phyloP scores from a whole-genome alignment of 2,797 vertebrate species.

The Mionectes olivaceus region DNA sequence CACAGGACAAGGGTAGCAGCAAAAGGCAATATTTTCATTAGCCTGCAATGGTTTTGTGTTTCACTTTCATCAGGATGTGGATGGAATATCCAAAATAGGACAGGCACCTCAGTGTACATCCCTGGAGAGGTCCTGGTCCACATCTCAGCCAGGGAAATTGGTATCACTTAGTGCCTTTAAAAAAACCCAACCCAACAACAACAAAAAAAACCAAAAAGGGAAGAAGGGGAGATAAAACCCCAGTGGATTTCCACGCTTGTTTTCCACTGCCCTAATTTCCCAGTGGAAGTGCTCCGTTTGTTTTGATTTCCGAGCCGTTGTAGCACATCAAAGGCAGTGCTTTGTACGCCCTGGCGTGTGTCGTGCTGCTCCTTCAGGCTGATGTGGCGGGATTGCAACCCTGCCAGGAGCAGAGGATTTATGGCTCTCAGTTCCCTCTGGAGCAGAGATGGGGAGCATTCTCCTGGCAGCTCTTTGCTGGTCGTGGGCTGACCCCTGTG shows the following conservation, averaged over 20 bases:
- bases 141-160: background rate
- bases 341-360: background rate
- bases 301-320: conserved; percentile 51
- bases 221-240: background rate
- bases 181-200: background rate
- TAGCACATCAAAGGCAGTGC: conserved; percentile 39
- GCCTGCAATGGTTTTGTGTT: background rate
- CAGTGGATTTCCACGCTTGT: background rate
- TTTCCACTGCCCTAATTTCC: conserved; percentile 53
- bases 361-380: background rate
- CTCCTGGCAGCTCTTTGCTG: background rate
- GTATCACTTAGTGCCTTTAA: background rate
- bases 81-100: background rate
- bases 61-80: background rate
- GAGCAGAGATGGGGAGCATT: background rate
- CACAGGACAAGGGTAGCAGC: background rate
- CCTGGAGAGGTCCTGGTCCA: conserved; percentile 2
- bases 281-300: conserved; percentile 7
- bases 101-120: background rate
- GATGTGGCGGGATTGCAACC: background rate
- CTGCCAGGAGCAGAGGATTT: background rate
- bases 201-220: background rate
- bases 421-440: rapidly evolving
- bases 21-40: background rate
- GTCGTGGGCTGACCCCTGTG: rapidly evolving